Conservation (phyloP, 2,797 vertebrate species). For the Paramormyrops hopkinsi region DNA sequence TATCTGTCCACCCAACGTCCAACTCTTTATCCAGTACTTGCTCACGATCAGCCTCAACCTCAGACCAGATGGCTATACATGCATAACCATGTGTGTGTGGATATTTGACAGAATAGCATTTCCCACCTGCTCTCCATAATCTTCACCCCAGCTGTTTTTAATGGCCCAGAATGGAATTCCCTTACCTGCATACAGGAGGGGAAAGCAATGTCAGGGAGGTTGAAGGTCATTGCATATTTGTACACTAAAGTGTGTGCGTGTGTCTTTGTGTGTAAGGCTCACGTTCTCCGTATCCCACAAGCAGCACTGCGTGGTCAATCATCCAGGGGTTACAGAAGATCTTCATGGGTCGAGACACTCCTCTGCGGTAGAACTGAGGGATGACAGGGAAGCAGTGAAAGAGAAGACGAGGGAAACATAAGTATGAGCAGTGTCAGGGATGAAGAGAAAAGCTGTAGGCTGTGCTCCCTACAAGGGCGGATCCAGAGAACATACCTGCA, state of each 20-base stretch:
- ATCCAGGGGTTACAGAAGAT: constrained; percentile 82
- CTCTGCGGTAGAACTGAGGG: constrained; percentile 75
- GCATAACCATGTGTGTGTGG: not conserved
- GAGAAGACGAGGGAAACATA: not conserved
- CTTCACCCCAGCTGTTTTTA: constrained; percentile 88
- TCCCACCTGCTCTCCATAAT: constrained; percentile 81
- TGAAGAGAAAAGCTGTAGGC: not conserved
- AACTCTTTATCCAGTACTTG: not conserved
- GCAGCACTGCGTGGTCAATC: constrained; percentile 82
- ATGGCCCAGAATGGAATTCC: constrained; percentile 80
- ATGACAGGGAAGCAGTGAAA: not conserved
- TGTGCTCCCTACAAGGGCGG: not conserved
- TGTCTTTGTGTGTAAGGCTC: constrained; percentile 41
- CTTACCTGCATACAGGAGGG: constrained; percentile 56
- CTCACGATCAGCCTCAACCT: not conserved
- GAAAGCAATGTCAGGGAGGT: not conserved
- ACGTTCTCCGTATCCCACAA: constrained; percentile 85
- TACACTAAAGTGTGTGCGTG: not conserved
- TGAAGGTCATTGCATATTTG: not conserved
- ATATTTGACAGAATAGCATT: not conserved
- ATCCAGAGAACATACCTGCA: constrained; percentile 69
- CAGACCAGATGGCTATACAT: not conserved
- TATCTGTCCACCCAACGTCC: not conserved
- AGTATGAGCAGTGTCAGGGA: not conserved
- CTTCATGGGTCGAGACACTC: constrained; percentile 74